Conservation (phyloP, 2,888 invertebrate species). For the Uloborus plumipes region DNA sequence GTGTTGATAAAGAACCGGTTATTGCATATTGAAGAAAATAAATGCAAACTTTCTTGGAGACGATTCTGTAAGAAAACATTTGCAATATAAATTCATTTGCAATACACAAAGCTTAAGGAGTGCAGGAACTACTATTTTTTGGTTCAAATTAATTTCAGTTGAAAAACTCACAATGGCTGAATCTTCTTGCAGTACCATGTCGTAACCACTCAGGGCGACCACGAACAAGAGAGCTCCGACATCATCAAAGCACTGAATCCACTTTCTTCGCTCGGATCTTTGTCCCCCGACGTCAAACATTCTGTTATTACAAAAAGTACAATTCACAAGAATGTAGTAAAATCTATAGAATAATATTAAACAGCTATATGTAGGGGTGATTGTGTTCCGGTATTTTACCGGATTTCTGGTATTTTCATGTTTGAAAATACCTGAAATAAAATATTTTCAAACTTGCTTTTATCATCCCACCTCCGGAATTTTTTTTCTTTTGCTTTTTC, state of each 20-base stretch:
- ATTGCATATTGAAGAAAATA: conserved; percentile 78
- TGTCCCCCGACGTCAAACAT: conserved; percentile 80
- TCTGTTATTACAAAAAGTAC: conserved; percentile 68
- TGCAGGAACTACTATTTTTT: too few species aligned
- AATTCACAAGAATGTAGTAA: too few species aligned
- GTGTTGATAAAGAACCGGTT: conserved; percentile 78
- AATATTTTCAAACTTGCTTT: too few species aligned
- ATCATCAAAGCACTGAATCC: conserved; percentile 80
- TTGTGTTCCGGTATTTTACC: too few species aligned
- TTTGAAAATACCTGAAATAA: too few species aligned
- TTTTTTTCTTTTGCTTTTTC: too few species aligned
- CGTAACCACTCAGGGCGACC: conserved; percentile 78
- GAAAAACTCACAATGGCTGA: conserved; percentile 72
- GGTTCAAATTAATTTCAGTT: background rate
- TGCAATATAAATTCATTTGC: background rate
- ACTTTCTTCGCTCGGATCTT: conserved; percentile 78
- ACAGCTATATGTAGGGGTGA: too few species aligned
- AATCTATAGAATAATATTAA: too few species aligned
- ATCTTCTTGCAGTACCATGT: conserved; percentile 79
- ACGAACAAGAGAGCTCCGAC: conserved; percentile 78
- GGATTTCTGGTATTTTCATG: too few species aligned
- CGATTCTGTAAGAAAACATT: conserved; percentile 73
- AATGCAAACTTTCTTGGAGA: conserved; percentile 77
- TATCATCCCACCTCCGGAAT: too few species aligned
- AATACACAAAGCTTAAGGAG: background rate